Base-by-base conservation (phyloP, 1,140 invertebrate species). In the Pseudomyrmex sp. region DNA sequence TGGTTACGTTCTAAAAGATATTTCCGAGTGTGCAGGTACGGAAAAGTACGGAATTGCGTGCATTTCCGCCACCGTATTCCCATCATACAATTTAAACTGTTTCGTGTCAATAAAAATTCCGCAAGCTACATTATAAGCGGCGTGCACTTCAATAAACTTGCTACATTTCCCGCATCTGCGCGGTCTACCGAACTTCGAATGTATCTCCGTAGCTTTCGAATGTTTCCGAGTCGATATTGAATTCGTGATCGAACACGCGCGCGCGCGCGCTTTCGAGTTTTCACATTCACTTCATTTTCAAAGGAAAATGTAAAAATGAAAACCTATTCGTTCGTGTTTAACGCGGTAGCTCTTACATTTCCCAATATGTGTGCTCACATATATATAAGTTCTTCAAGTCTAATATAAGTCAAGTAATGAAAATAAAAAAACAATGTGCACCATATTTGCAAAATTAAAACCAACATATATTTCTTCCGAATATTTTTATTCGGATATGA, bases 51-150 rank as follows among this genome's bases (percentile, higher is more conserved):
- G n/a, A 58, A 72, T 80, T 70, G 76, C 54, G 65, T 70, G 52
- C n/a, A 72, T 70, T 72, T 72, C 54, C 56, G n/a, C 59, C 50
- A 48, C 76, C 66, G 46, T 72, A 8, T 72, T 80, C 2, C 52
- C 20, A 26, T 48, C 54, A 56, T 80, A 80, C 72, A 80, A 80
- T 80, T 80, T 80, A 72, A 80, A 59, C 76, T 80, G 76, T 80
- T 80, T 61, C 44, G 66, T 72, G 56, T 72, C 66, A 72, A 80
- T 80, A 80, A 80, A 80, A 80, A 80, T 80, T 69, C 66, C 23
- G 54, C 44, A n/a, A 35, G 66, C n/a, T 61, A 48, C 66, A 50
- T 80, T 80, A 35, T 35, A 80, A 56, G 23, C 58, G 54, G 46
- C 18, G 35, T 72, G 66, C 54, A 44, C 54, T 59, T 80, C 54